Conservation (phyloP, 2,113 vertebrate genomes). For the Platycercus adscitus region DNA sequence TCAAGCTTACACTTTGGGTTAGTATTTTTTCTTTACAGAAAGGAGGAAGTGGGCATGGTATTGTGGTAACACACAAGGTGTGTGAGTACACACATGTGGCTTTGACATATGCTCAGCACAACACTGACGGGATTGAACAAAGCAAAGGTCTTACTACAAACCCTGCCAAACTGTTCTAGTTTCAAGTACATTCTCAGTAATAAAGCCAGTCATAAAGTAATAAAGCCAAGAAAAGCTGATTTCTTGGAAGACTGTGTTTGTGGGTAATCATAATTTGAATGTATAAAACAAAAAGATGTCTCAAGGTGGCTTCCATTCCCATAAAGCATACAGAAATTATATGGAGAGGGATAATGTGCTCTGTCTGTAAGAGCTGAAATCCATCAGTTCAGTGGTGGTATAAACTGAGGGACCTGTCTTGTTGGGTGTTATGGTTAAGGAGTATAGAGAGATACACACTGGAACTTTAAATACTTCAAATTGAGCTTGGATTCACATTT, state of each 20-base stretch:
- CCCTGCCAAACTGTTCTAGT: not conserved
- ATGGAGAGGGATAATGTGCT: not conserved
- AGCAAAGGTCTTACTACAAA: not conserved
- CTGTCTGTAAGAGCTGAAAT: not conserved
- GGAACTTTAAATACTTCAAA: not conserved
- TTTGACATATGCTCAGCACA: not conserved
- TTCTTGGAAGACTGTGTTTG: not conserved
- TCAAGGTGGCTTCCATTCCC: not conserved
- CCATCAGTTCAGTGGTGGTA: not conserved
- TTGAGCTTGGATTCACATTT: not conserved
- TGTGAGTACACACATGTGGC: accelerated
- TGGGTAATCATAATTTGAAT: not conserved
- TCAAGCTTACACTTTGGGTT: not conserved
- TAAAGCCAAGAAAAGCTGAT: not conserved
- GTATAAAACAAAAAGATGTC: not conserved
- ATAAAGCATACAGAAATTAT: not conserved
- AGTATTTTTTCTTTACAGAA: not conserved
- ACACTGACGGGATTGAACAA: not conserved
- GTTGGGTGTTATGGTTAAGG: not conserved
- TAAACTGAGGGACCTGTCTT: not conserved
- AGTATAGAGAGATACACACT: not conserved
- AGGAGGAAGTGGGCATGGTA: not conserved
- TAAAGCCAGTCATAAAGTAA: not conserved
- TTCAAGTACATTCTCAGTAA: not conserved
- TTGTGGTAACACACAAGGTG: not conserved